Evolutionary conservation across 2,888 invertebrate genomes (phyloP).

Genomic region (Celastrina argiolus): DNA sequence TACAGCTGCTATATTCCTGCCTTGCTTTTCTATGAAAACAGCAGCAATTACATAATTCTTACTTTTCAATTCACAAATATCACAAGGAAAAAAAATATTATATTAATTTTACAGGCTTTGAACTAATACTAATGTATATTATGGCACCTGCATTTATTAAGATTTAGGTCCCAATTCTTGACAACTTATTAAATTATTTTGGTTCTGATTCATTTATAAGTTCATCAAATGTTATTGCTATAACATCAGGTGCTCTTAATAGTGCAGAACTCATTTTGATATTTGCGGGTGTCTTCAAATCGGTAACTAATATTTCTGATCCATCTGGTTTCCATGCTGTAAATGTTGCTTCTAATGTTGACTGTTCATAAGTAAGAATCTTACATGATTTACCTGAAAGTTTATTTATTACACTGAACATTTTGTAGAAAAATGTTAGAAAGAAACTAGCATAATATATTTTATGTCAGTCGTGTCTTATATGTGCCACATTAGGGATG

Average conservation of each 20-base stretch:
- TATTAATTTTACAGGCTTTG: no score
- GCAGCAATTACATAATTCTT: no score
- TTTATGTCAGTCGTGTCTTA: no score
- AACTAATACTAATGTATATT: no score
- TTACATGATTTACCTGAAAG: slow-evolving; percentile 51
- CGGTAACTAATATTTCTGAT: slow-evolving; percentile 50
- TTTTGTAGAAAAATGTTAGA: background rate
- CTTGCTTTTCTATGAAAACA: no score
- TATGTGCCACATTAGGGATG: no score
- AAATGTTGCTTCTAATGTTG: slow-evolving; percentile 51
- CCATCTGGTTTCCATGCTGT: slow-evolving; percentile 58
- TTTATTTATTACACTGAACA: background rate
- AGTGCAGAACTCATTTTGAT: slow-evolving; percentile 50
- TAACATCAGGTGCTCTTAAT: slow-evolving; percentile 54
- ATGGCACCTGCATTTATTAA: slow-evolving; percentile 25
- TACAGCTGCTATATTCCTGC: no score
- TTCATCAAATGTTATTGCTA: slow-evolving; percentile 53
- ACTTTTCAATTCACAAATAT: no score
- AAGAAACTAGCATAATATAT: no score
- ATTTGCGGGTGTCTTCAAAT: slow-evolving; percentile 55
- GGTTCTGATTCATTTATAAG: background rate
- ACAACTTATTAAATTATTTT: slow-evolving; percentile 3
- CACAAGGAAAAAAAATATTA: no score
- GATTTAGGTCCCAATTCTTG: slow-evolving; percentile 30
- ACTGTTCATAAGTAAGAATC: slow-evolving; percentile 58